phyloP scores from a whole-genome alignment of 2,888 invertebrate species.

The Blastobasis adustella region DNA sequence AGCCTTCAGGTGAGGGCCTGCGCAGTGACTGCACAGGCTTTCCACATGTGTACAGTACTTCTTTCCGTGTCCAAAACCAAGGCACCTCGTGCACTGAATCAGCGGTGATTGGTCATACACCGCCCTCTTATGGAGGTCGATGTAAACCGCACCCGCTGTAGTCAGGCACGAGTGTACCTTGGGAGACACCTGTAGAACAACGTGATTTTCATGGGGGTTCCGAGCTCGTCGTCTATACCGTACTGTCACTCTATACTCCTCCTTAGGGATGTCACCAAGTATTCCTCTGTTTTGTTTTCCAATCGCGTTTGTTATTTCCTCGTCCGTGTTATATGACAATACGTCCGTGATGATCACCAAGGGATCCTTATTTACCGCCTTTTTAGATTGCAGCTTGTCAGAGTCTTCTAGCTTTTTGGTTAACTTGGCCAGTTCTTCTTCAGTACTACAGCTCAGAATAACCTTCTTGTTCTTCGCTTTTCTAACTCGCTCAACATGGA shows the following conservation, averaged over 20 bases:
- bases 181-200: background rate
- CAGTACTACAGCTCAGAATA: constrained; percentile 1
- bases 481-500: constrained; percentile 1
- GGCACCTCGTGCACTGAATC: background rate
- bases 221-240: background rate
- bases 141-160: background rate
- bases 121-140: background rate
- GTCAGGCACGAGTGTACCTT: background rate
- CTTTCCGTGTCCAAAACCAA: background rate
- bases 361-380: background rate
- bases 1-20: background rate
- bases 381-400: background rate
- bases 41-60: background rate
- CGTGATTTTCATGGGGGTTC: background rate
- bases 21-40: background rate
- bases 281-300: background rate
- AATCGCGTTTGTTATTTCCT: background rate
- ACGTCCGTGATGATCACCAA: background rate
- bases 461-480: constrained; percentile 7
- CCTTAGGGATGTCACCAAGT: background rate
- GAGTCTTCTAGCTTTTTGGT: background rate
- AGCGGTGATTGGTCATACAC: background rate
- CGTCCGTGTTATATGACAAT: background rate
- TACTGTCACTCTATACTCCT: background rate
- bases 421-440: background rate